Conservation (phyloP, 1,140 invertebrate genomes). For the Eufriesea mexicana region DNA sequence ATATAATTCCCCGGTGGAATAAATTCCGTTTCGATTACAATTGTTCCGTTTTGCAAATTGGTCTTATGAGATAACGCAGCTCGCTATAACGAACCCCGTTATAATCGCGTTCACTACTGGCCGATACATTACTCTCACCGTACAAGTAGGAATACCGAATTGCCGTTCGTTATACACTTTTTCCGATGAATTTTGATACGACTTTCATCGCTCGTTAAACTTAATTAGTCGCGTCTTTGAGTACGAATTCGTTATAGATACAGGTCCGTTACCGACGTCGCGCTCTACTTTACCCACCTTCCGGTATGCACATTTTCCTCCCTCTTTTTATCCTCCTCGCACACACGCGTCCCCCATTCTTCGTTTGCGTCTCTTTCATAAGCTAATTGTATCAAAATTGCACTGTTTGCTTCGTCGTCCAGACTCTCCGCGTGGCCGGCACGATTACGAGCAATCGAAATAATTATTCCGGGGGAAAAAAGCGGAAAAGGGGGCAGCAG, state of each 20-base stretch:
- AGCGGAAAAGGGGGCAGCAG: too few species aligned
- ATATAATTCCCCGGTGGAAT: constrained; percentile 32
- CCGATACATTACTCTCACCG: too few species aligned
- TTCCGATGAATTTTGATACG: not conserved
- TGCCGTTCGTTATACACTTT: not conserved
- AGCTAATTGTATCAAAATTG: not conserved
- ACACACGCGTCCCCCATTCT: not conserved
- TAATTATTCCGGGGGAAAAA: not conserved
- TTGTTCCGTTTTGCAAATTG: constrained; percentile 46
- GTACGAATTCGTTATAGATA: not conserved
- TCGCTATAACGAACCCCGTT: constrained; percentile 10
- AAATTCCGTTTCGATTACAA: constrained; percentile 46
- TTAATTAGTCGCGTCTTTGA: not conserved
- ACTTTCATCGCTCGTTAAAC: not conserved
- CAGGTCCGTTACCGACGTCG: not conserved
- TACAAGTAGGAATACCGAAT: too few species aligned
- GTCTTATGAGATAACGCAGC: constrained; percentile 47
- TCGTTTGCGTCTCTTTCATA: not conserved
- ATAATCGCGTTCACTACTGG: not conserved
- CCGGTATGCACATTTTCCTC: not conserved
- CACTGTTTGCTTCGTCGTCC: not conserved
- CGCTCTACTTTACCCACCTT: too few species aligned
- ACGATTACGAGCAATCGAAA: not conserved
- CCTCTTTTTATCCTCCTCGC: too few species aligned
- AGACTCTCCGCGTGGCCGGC: too few species aligned